Evolutionary conservation across 2,113 vertebrate species (phyloP), one percentile per base, ranked within the genome.

Genomic region (Paedocypris sp.): DNA sequence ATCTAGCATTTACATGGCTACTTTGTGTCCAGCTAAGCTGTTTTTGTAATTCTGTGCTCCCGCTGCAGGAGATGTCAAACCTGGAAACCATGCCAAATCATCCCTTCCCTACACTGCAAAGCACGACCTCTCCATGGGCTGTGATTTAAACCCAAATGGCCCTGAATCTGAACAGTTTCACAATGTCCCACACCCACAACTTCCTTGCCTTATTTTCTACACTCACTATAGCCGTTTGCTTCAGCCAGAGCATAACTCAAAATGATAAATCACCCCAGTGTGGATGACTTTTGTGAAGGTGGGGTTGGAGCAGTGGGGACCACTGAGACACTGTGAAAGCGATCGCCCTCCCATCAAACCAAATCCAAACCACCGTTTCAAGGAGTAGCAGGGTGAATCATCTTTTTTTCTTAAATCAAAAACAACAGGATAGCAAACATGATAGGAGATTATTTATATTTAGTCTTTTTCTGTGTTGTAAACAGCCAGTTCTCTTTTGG

Each of bases 391-490:
- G 41, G 49, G 60, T 31, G 42, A 36, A 64, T 63, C 53, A 13
- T 39, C 50, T 71, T 60, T 56, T 54, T 39, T 50, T 71, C 56
- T 56, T 54, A 45, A 71, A 53, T 42, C 41, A 32, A 67, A 45
- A 42, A 53, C 47, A 56, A 49, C 49, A 64, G 25, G 25, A 56
- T 54, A 54, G 53, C 67, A 61, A 57, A 63, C 25, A 65, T 65
- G 47, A 68, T 72, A 35, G 57, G n/a, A 68, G 49, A 22, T 10
- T 48, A 62, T 68, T 68, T 68, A 62, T 48, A 20, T 32, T 58
- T 22, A 38, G 39, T 18, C 57, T 26, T 54, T 49, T 42, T 56
- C 42, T n/a, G 8, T 45, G 57, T 31, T 53, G 63, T 70, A 58
- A 61, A 59, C 42, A 13, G 25, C 19, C 26, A 15, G 13, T 22